phyloP scores from a whole-genome alignment of 2,888 invertebrate species.

The Tachina fera region DNA sequence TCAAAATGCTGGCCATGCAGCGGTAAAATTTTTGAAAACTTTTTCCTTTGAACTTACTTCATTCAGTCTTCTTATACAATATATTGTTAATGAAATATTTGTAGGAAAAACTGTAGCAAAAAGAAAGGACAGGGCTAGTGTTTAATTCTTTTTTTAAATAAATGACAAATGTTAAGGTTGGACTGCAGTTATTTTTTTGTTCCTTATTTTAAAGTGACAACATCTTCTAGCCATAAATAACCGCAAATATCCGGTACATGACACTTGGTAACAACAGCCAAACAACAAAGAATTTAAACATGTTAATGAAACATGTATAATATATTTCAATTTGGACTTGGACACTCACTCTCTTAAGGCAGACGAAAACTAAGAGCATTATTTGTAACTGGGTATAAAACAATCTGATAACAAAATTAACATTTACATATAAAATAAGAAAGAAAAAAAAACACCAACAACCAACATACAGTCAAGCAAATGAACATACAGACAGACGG shows the following conservation, averaged over 20 bases:
- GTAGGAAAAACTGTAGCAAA: slow-evolving; percentile 11
- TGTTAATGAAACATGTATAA: slow-evolving; percentile 67
- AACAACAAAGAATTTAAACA: slow-evolving; percentile 59
- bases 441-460: slow-evolving; percentile 40
- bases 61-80: slow-evolving; percentile 27
- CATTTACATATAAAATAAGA: slow-evolving; percentile 38
- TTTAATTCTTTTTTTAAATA: background rate
- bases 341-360: slow-evolving; percentile 23
- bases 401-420: slow-evolving; percentile 66
- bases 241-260: slow-evolving; percentile 80
- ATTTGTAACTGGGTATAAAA: slow-evolving; percentile 15
- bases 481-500: background rate
- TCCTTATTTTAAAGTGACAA: slow-evolving; percentile 64
- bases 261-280: slow-evolving; percentile 80
- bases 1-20: slow-evolving; percentile 55
- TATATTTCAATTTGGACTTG: slow-evolving; percentile 53
- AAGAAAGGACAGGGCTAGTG: slow-evolving; percentile 24
- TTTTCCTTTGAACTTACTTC: slow-evolving; percentile 61
- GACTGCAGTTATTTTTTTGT: background rate
- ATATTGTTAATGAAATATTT: slow-evolving; percentile 69
- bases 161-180: background rate
- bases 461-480: slow-evolving; percentile 4
- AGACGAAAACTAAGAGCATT: background rate
- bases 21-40: slow-evolving; percentile 39
- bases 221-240: slow-evolving; percentile 77